Percentiles rank a stretch among this genome's conserved stretches.
phyloP scores from a whole-genome alignment of 23 tunicate species.

The Ciona savignyi region DNA sequence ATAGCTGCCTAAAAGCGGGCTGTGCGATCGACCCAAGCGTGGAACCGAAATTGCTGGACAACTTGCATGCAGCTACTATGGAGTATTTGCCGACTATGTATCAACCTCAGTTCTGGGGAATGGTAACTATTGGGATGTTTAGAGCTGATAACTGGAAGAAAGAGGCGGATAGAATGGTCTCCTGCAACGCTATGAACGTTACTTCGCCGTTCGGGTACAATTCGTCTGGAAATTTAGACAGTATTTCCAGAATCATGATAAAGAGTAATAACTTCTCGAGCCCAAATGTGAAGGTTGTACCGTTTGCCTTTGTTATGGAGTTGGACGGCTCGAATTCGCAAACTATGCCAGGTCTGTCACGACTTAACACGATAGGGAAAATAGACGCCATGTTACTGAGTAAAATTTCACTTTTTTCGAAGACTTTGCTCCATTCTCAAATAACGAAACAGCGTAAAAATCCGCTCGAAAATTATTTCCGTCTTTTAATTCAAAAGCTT shows the following conservation, averaged over 20 bases:
- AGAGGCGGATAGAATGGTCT: constrained; percentile 14
- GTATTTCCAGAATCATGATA: not conserved
- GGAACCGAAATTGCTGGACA: constrained; percentile 3
- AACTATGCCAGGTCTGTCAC: not conserved
- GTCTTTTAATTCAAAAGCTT: not conserved
- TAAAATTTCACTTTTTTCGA: not conserved
- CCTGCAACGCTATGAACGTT: not conserved
- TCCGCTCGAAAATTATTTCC: not conserved
- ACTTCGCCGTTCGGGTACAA: not conserved
- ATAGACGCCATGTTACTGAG: not conserved
- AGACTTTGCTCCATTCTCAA: not conserved
- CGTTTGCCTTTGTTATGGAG: not conserved
- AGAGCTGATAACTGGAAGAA: constrained; percentile 32
- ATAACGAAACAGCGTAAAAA: not conserved
- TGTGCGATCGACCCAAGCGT: constrained; percentile 22
- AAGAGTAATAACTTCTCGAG: not conserved
- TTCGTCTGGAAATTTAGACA: not conserved
- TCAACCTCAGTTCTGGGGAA: constrained; percentile 27
- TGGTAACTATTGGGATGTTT: constrained; percentile 9
- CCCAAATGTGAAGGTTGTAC: not conserved
- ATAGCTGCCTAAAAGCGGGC: constrained; percentile 45
- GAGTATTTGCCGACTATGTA: constrained; percentile 8
- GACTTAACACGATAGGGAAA: not conserved
- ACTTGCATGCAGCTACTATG: constrained; percentile 14
- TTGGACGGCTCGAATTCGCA: not conserved